Evolutionary conservation across 2,113 vertebrate species (phyloP), one percentile per base, ranked within the genome.

Genomic region (Rhabdornis inornatus): DNA sequence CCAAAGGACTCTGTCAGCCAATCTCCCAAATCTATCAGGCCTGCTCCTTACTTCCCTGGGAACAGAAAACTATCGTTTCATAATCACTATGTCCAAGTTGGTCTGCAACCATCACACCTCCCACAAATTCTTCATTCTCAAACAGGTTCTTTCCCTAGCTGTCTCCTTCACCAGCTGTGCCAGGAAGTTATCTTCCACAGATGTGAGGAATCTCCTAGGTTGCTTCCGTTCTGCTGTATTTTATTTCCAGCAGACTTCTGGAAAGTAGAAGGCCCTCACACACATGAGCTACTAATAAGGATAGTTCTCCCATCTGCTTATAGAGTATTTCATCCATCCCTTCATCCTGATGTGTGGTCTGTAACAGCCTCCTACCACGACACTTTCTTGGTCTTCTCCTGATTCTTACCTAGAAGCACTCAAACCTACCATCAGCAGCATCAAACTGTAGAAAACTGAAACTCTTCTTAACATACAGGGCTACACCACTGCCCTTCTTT

Each of bases 11-110:
- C 30, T 68, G 47, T 68, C 17, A 75, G 4, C 15, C 7, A 30
- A 24, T 35, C 13, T 53, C 24, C 37, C 14, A 40, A 71, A 30
- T 44, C 49, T n/a, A 20, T 16, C 12, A 9, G 25, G 16, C 17
- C 19, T 0, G 0, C 4, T 39, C 23, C 33, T 78, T 15, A 45
- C 9, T 39, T 59, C 16, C 45, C 33, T 5, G 11, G 49, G 20
- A 35, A 22, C 15, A 4, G 2, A 71, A 71, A 57, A 21, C 14
- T 11, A 9, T 22, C 1, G 39, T 78, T 71, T 65, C 4, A 11
- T 52, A 11, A 79, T 39, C 9, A 9, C 20, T n/a, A 1, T 13
- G 17, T 64, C 17, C 20, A 23, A 45, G 28, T 18, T 39, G 57
- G 15, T 49, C 37, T 70, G 42, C 42, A 90, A 45, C 23, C 19